Conservation (phyloP, 2,888 invertebrate genomes). For the Erpobdella octoculata region DNA sequence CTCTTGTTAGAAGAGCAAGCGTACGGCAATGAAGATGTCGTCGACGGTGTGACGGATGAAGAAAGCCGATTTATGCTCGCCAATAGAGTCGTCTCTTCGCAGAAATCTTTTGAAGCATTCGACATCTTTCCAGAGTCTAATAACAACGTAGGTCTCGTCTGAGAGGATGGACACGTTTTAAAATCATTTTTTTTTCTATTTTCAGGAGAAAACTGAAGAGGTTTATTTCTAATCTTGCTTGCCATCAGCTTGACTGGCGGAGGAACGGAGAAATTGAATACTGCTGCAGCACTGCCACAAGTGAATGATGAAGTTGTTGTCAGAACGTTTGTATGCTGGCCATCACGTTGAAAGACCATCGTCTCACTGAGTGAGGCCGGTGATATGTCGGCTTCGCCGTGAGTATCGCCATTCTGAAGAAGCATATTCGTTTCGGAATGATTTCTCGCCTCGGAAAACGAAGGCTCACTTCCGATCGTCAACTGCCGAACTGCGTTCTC, state of each 20-base stretch:
- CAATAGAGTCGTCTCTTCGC: neutral
- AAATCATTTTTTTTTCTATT: neutral
- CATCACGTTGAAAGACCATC: neutral
- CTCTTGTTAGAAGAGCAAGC: slow-evolving; percentile 5
- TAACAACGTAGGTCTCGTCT: too few species aligned
- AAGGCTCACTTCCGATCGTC: neutral
- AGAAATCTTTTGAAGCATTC: too few species aligned
- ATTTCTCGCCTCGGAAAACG: neutral
- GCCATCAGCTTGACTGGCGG: neutral
- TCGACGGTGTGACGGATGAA: neutral
- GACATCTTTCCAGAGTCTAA: neutral
- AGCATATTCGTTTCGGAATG: too few species aligned
- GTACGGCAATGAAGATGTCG: neutral
- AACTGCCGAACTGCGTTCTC: neutral
- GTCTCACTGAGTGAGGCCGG: neutral
- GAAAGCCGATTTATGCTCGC: neutral
- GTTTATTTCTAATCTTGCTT: neutral
- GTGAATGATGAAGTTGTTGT: neutral
- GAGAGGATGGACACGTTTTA: too few species aligned
- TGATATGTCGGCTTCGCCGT: neutral
- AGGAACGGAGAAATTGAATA: too few species aligned
- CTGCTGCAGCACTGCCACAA: neutral
- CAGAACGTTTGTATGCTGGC: neutral
- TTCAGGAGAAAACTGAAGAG: neutral
- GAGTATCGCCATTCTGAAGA: neutral